Evolutionary conservation across 64 coral and sea anemone genomes (phyloP), one percentile per base, ranked within the genome.

Genomic region (Hydrozoanthus tunicans): DNA sequence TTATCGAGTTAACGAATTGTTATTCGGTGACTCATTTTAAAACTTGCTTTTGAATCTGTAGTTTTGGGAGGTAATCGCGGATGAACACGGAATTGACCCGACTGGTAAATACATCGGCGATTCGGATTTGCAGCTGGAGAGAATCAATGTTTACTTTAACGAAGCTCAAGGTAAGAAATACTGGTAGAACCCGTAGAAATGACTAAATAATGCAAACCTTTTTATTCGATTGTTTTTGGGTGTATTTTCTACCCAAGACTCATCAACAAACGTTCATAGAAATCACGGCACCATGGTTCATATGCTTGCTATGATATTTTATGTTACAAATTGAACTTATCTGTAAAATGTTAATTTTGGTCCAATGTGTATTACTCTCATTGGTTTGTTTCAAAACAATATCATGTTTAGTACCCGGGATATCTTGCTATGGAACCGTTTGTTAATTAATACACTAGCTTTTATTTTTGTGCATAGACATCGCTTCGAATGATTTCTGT

Each of bases 121-220:
- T 56, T 91, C 89, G 1, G 89, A 91, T 67, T 20, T 66, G 23
- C 89, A 91, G 56, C 89, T 91, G 15, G 89, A 91, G 56, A 91
- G 89, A 91, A 91, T 91, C 32, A 80, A 91, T 66, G 89, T 91
- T 17, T 91, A 91, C 69, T 91, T 79, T 73, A 91, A 91, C 77
- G 89, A 91, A 65, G 89, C 89, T 65, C 69, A 76, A 63, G 89
- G 89, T 91, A 67, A 14, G 75, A 69, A 26, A 78, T 56, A 79
- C 56, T 62, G 5, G 6, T 63, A 17, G 9, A 81, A 71, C 14
- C 14, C 68, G 63, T 25, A 80, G 17, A 56, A 80, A 43, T 43
- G 51, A 67, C 24, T 83, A 58, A 56, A 58, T 71, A 73, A 73
- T 57, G 23, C 14, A n/a, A 56, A 13, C 57, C 3, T 10, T 62